Base-by-base conservation (phyloP, 2,888 invertebrate species). In the Cerastis rubricosa region DNA sequence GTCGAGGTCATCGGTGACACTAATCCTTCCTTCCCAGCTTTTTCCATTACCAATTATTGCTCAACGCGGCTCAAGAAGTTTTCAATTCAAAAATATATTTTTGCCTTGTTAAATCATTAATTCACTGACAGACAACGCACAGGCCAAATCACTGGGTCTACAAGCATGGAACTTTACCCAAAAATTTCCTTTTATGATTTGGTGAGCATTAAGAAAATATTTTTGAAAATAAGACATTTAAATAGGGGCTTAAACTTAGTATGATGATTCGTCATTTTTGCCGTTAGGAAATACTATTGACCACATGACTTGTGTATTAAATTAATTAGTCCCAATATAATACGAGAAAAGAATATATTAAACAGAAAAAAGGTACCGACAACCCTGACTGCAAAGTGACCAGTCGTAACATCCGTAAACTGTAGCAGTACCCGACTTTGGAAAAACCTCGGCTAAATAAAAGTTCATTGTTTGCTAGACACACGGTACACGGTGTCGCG, bases 381-480 rank as follows among this genome's bases (percentile, higher is more conserved):
- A 83, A 69, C 74, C 87, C 86, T 86, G 49, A 29, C 45, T 40
- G 4, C 63, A 43, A 68, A 85, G 57, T 80, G 78, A 69, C 78
- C 85, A 78, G 61, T 74, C 17, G 67, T 84, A 83, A 90, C 85
- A 90, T 90, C 89, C 89, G 89, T 77, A 76, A 88, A 75, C 71
- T 75, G 64, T 78, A 80, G 49, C 83, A 81, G 73, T 73, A 81
- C 71, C 83, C 80, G 73, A 84, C 73, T 71, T 81, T 78, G 92
- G 91, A 86, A 92, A 93, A 92, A 89, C 92, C 93, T 83, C 76
- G 71, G 83, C 85, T 87, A 81, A 88, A 89, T 88, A 87, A 85
- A 79, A 90, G 89, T 69, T 78, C 74, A 79, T 80, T 84, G 86
- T 87, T 78, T 84, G 85, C 67, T 57, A 14, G 57, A 71, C 22